phyloP scores from a whole-genome alignment of 2,888 invertebrate genomes.

The Parapristionchus giblindavisi region DNA sequence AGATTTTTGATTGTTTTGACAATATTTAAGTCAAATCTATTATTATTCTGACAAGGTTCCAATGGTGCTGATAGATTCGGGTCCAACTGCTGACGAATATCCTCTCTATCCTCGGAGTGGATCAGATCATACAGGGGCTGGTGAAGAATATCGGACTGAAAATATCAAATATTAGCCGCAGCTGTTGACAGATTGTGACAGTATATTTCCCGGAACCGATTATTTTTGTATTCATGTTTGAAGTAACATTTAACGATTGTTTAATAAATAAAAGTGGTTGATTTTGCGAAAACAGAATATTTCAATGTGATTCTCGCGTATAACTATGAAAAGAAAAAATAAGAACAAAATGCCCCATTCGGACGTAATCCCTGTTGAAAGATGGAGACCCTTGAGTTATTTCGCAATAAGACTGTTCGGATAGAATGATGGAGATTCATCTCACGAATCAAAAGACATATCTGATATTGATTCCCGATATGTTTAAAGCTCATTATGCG shows the following conservation, averaged over 20 bases:
- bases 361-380: too few relatives aligned
- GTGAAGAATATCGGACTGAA: slow-evolving; percentile 96
- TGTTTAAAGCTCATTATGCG: too few relatives aligned
- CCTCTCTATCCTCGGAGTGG: slow-evolving; percentile 99
- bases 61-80: slow-evolving; percentile 45
- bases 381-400: too few relatives aligned
- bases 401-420: too few relatives aligned
- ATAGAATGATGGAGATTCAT: too few relatives aligned
- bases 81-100: slow-evolving; percentile 71
- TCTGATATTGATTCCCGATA: too few relatives aligned
- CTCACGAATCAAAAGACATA: too few relatives aligned
- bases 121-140: slow-evolving; percentile 98
- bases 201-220: not conserved
- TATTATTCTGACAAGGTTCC: slow-evolving; percentile 11
- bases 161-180: not conserved
- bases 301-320: too few relatives aligned
- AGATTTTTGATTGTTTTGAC: not conserved
- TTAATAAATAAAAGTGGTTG: too few relatives aligned
- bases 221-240: not conserved
- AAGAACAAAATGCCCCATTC: too few relatives aligned
- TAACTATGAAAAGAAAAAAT: too few relatives aligned
- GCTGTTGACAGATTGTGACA: not conserved
- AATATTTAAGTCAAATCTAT: not conserved
- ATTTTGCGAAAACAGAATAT: too few relatives aligned
- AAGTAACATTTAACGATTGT: not conserved